These are phyloP conservation scores for Petrocephalus schoutedeni DNA, from an alignment of 2,797 vertebrate genomes.

Conservation along the genomic window DNA sequence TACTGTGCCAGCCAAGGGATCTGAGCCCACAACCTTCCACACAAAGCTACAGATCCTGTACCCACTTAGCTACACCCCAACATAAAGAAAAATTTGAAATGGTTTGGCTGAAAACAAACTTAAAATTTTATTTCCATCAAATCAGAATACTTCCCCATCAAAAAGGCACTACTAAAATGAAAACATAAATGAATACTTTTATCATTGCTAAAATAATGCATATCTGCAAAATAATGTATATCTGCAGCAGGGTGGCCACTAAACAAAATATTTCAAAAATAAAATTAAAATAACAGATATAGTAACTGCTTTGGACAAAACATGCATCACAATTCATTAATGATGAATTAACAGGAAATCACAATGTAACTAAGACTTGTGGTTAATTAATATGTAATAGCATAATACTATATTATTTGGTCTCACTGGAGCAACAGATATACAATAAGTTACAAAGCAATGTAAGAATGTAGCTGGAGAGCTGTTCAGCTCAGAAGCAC, in stretches of 20 bases:
- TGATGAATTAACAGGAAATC: too few species aligned
- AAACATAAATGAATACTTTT: neutral
- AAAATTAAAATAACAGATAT: neutral
- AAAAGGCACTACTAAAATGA: neutral
- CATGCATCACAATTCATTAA: too few species aligned
- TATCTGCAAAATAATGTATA: neutral
- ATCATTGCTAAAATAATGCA: neutral
- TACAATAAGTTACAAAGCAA: neutral
- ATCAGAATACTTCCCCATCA: neutral
- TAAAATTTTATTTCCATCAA: neutral
- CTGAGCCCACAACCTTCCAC: neutral
- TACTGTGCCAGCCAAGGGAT: neutral
- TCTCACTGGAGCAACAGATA: neutral
- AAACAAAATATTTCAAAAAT: neutral
- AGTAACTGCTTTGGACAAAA: too few species aligned
- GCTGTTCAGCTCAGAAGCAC: neutral
- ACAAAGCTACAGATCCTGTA: neutral
- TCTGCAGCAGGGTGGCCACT: neutral
- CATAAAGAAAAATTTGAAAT: neutral
- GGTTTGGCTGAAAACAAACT: neutral
- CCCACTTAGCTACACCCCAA: neutral
- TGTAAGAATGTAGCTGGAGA: neutral
- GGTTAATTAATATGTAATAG: too few species aligned
- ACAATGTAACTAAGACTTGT: too few species aligned
- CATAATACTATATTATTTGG: too few species aligned